Conservation (phyloP, 2,113 vertebrate genomes). For the Labeo catla region DNA sequence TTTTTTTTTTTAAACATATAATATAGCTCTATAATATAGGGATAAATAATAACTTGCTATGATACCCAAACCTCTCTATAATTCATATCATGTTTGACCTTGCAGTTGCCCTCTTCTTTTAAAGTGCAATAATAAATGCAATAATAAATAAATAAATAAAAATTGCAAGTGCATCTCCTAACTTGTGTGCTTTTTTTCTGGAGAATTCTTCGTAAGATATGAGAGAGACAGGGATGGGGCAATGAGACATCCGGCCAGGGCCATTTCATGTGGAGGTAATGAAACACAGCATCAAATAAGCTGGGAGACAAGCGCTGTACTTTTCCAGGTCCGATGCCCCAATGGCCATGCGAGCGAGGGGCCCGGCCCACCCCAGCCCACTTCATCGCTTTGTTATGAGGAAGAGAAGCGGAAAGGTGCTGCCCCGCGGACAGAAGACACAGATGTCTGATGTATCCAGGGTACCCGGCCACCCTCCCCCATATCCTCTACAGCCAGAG, state of each 20-base stretch:
- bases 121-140: background rate
- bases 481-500: background rate
- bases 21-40: no score
- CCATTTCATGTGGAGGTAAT: slow-evolving; percentile 43
- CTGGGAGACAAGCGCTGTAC: slow-evolving; percentile 56
- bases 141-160: background rate
- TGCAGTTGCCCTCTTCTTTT: background rate
- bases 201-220: background rate
- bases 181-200: slow-evolving; percentile 8
- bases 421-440: slow-evolving; percentile 21
- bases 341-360: background rate
- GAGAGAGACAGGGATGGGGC: background rate
- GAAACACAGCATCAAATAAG: slow-evolving; percentile 58
- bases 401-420: slow-evolving; percentile 39
- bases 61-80: background rate
- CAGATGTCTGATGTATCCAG: slow-evolving; percentile 46
- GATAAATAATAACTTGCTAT: no score
- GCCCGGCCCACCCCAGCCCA: background rate
- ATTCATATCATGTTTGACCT: background rate
- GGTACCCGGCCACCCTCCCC: slow-evolving; percentile 14
- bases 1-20: no score
- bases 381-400: slow-evolving; percentile 27
- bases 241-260: slow-evolving; percentile 16
- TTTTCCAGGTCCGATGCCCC: slow-evolving; percentile 40
- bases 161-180: background rate